Conservation (phyloP, 2,113 vertebrate genomes). For the Sprattus sprattus region DNA sequence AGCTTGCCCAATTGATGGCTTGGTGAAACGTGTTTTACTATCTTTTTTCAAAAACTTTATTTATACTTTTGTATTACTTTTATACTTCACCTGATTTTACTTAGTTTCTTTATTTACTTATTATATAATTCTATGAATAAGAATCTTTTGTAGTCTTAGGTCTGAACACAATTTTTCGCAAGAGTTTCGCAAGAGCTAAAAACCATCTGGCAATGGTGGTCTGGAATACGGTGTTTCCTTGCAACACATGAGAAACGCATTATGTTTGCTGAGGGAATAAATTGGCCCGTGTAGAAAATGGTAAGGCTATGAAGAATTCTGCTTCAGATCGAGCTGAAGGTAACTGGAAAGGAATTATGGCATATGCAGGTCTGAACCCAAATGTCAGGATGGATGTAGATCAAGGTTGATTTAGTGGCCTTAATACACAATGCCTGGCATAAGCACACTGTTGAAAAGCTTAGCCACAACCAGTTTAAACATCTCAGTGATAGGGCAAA, state of each 20-base stretch:
- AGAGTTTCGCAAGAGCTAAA: background rate
- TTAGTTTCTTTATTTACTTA: background rate
- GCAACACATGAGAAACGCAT: background rate
- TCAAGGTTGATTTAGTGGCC: background rate
- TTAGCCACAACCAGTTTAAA: background rate
- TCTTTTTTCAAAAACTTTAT: too few species aligned
- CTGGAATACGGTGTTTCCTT: background rate
- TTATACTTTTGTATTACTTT: too few species aligned
- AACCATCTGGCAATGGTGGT: background rate
- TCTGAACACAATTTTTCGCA: background rate
- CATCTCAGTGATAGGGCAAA: background rate
- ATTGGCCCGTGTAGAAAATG: background rate
- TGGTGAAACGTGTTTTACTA: too few species aligned
- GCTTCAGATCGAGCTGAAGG: background rate
- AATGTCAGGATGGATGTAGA: background rate
- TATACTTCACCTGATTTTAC: too few species aligned
- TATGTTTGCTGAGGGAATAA: background rate
- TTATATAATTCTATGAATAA: too few species aligned
- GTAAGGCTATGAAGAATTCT: background rate
- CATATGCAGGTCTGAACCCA: background rate
- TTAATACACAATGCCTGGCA: background rate
- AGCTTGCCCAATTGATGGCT: too few species aligned
- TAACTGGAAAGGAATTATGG: background rate
- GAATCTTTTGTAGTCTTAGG: background rate
- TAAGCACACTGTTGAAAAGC: too few species aligned